A percentile compares a stretch with the other conserved stretches of the same genome.
phyloP scores from a whole-genome alignment of 2,797 vertebrate species.

The Cossypha caffra region DNA sequence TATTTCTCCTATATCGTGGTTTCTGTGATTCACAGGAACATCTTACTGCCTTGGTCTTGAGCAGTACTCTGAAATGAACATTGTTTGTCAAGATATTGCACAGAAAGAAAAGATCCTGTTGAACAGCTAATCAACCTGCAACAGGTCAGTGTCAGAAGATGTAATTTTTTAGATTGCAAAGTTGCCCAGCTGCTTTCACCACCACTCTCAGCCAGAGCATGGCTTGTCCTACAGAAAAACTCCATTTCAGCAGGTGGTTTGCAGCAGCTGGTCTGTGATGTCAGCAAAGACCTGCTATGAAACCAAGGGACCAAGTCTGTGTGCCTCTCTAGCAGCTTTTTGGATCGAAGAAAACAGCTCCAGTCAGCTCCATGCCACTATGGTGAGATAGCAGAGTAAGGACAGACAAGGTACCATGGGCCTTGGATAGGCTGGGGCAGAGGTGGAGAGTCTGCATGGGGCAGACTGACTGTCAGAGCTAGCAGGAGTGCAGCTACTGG shows the following conservation, averaged over 20 bases:
- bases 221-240: background rate
- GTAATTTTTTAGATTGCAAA: background rate
- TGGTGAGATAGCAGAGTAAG: background rate
- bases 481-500: background rate
- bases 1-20: background rate
- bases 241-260: background rate
- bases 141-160: background rate
- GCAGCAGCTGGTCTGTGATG: background rate
- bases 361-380: background rate
- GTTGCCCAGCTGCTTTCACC: background rate
- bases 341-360: background rate
- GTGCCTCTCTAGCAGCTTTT: background rate
- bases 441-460: background rate
- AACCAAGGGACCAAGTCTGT: background rate
- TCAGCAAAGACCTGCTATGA: accelerated
- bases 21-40: background rate
- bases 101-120: background rate
- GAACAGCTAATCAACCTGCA: background rate
- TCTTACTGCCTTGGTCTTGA: background rate
- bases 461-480: background rate
- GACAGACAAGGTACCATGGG: background rate
- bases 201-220: background rate
- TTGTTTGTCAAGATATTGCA: accelerated
- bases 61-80: background rate
- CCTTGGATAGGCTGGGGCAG: accelerated